Evolutionary conservation across 2,797 vertebrate genomes (phyloP).

Genomic region (Rhabdomys pumilio): DNA sequence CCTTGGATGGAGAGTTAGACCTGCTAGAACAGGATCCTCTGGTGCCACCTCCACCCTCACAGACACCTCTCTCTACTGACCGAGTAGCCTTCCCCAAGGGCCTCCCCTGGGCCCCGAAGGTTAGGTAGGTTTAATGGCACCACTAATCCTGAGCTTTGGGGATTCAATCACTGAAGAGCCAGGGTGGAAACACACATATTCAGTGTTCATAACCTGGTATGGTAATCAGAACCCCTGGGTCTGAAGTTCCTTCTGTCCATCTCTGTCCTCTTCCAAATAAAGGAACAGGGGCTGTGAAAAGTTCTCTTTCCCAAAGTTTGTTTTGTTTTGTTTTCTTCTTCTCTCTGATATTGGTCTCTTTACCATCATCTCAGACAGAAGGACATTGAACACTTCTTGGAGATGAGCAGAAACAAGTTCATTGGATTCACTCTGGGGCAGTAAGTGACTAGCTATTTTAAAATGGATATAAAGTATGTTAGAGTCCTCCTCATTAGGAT

Average conservation of each 20-base stretch:
- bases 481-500: not conserved
- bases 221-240: conserved; percentile 25
- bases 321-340: conserved; percentile 61
- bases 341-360: conserved; percentile 55
- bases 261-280: not conserved
- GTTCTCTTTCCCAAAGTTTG: conserved; percentile 64
- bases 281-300: conserved; percentile 10
- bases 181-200: not conserved
- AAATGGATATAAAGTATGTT: not conserved
- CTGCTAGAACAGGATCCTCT: conserved; percentile 94
- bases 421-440: conserved; percentile 98
- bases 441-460: conserved; percentile 90
- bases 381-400: conserved; percentile 98
- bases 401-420: conserved; percentile 98
- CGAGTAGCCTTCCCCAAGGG: conserved; percentile 96
- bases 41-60: conserved; percentile 90
- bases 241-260: not conserved
- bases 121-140: conserved; percentile 90
- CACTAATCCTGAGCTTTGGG: not conserved
- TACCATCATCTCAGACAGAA: conserved; percentile 93
- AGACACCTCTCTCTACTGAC: conserved; percentile 91
- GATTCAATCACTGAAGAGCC: not conserved
- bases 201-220: not conserved
- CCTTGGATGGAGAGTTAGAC: conserved; percentile 95
- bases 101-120: conserved; percentile 99